A percentile compares a stretch with the other conserved stretches of the same genome.
Evolutionary conservation across 2,888 invertebrate species (phyloP).

Genomic region (Dermolepida albohirtum): DNA sequence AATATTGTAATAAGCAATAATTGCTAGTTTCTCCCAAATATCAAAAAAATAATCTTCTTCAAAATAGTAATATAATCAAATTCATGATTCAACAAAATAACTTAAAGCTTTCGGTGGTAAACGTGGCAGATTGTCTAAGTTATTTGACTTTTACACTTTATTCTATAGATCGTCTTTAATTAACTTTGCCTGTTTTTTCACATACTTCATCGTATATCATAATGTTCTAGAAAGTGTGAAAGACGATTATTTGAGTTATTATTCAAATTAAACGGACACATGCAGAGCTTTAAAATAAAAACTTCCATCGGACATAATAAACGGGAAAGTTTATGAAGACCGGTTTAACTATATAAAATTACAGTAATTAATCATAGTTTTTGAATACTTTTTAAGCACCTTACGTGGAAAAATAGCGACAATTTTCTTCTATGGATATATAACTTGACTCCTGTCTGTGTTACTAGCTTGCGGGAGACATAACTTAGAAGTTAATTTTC

Average conservation of each 20-base stretch:
- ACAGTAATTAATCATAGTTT: constrained; percentile 12
- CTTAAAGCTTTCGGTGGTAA: too few relatives aligned
- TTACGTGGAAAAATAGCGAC: neutral
- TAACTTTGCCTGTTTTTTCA: too few relatives aligned
- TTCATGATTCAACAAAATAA: too few relatives aligned
- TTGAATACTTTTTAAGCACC: constrained; percentile 3
- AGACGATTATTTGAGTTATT: neutral
- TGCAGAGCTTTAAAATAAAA: constrained; percentile 2
- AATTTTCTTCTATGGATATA: neutral
- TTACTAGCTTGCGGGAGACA: neutral
- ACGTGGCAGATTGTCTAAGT: too few relatives aligned
- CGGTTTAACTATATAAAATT: neutral
- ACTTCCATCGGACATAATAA: neutral
- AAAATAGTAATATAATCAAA: too few relatives aligned
- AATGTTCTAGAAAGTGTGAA: too few relatives aligned
- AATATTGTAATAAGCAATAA: too few relatives aligned
- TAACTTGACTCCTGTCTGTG: neutral
- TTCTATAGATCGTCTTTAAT: too few relatives aligned
- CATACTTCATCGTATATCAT: too few relatives aligned
- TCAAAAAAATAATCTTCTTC: too few relatives aligned
- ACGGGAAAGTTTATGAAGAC: neutral
- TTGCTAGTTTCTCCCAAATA: too few relatives aligned
- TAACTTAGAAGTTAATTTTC: constrained; percentile 1
- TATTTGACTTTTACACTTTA: too few relatives aligned
- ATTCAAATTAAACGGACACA: constrained; percentile 8